phyloP scores from a whole-genome alignment of 1,140 invertebrate species.

The Panagrolaimus sp. region DNA sequence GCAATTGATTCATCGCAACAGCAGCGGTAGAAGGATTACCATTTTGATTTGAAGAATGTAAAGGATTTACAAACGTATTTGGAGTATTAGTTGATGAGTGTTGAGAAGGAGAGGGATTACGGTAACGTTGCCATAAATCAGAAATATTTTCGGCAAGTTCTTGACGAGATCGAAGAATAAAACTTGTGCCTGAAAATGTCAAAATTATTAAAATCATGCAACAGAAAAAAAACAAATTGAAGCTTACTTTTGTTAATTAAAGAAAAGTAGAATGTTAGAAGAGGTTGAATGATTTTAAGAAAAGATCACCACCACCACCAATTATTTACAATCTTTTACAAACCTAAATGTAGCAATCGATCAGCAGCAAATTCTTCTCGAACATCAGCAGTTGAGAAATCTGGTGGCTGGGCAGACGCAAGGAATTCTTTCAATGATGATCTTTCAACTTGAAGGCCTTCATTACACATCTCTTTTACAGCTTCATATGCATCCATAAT shows the following conservation, averaged over 20 bases:
- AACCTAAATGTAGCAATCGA: conserved; percentile 50
- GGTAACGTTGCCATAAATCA: neutral
- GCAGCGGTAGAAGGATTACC: too few relatives aligned
- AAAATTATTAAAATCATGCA: neutral
- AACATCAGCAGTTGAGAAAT: conserved; percentile 33
- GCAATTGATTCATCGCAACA: too few relatives aligned
- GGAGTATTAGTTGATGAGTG: neutral
- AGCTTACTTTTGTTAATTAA: conserved; percentile 8
- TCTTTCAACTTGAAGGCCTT: conserved; percentile 40
- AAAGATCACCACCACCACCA: conserved; percentile 9
- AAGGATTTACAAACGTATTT: neutral
- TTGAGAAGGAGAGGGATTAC: neutral
- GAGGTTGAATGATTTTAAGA: neutral
- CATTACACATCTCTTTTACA: conserved; percentile 67
- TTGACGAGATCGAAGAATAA: conserved; percentile 7
- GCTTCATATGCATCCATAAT: conserved; percentile 99
- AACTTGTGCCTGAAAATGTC: conserved; percentile 5
- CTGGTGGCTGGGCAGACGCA: conserved; percentile 44
- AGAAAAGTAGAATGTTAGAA: conserved; percentile 1
- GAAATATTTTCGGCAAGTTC: neutral
- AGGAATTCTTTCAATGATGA: conserved; percentile 53
- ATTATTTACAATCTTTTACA: conserved; percentile 28
- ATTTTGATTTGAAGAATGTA: neutral
- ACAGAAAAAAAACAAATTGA: neutral
- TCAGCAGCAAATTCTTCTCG: conserved; percentile 48